Evolutionary conservation across 1,140 invertebrate genomes (phyloP).

Genomic region (Pseudobourletiella spinata): DNA sequence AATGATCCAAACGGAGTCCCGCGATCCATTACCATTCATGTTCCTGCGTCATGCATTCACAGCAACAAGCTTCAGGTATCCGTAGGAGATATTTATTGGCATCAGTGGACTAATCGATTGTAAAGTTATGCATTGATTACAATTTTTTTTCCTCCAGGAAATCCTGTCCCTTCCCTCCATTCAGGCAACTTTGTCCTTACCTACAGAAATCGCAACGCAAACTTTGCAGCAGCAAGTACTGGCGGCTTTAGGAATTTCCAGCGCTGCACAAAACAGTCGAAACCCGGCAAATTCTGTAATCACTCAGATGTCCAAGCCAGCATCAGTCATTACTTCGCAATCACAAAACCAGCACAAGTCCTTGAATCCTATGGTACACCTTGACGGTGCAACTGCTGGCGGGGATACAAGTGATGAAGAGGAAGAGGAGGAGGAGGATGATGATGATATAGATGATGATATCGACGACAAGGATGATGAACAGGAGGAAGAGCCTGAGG

Average conservation of each 20-base stretch:
- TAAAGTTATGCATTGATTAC: too few relatives aligned
- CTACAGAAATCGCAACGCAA: constrained; percentile 62
- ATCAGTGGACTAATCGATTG: too few relatives aligned
- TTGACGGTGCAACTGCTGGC: constrained; percentile 65
- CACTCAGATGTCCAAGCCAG: constrained; percentile 29
- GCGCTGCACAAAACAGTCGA: constrained; percentile 38
- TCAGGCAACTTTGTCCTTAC: constrained; percentile 71
- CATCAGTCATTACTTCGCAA: constrained; percentile 23
- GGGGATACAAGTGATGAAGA: constrained; percentile 63
- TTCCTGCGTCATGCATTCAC: constrained; percentile 68
- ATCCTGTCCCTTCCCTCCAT: constrained; percentile 71
- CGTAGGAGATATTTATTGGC: too few relatives aligned
- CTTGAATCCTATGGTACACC: constrained; percentile 41
- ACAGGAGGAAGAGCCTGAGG: constrained; percentile 64
- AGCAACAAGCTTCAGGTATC: constrained; percentile 33
- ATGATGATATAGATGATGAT: constrained; percentile 63
- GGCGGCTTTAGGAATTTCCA: constrained; percentile 49
- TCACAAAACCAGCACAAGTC: constrained; percentile 20
- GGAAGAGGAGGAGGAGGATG: constrained; percentile 60
- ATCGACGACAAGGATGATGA: constrained; percentile 52
- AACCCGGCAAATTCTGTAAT: neutral
- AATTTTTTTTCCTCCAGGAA: too few relatives aligned
- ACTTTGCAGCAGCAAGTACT: constrained; percentile 77
- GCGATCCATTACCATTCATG: constrained; percentile 67
- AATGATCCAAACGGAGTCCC: constrained; percentile 51